Conservation (phyloP, 2,888 invertebrate species). For the Stegana nigrithorax region DNA sequence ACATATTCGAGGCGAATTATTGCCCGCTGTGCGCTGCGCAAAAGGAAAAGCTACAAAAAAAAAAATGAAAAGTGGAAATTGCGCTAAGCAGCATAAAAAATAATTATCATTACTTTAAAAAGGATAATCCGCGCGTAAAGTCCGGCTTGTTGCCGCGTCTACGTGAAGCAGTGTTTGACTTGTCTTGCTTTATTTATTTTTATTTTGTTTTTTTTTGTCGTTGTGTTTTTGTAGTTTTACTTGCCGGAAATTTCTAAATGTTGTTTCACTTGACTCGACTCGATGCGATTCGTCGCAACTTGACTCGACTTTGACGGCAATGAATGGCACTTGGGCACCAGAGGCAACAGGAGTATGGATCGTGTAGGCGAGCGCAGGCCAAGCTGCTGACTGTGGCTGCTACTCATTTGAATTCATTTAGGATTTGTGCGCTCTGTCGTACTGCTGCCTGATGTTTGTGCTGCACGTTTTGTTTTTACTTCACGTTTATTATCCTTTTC, state of each 20-base stretch:
- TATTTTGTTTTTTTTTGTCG: not conserved
- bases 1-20: not conserved
- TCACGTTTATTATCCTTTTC: not conserved
- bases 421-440: not conserved
- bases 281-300: too few relatives aligned
- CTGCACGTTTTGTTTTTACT: not conserved
- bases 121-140: conserved; percentile 11
- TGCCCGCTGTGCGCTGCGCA: not conserved
- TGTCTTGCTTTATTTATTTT: not conserved
- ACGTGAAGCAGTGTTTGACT: too few relatives aligned
- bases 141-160: not conserved
- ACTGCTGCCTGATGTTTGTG: not conserved
- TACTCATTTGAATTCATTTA: conserved; percentile 19
- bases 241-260: not conserved
- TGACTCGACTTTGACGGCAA: not conserved
- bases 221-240: not conserved
- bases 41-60: not conserved
- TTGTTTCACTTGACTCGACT: not conserved
- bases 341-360: too few relatives aligned
- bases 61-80: not conserved
- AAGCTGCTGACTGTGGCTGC: not conserved
- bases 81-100: conserved; percentile 16
- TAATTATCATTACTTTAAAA: conserved; percentile 24
- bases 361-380: not conserved
- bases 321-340: too few relatives aligned